phyloP scores from a whole-genome alignment of 2,113 vertebrate genomes.

The Morphnarchus princeps region DNA sequence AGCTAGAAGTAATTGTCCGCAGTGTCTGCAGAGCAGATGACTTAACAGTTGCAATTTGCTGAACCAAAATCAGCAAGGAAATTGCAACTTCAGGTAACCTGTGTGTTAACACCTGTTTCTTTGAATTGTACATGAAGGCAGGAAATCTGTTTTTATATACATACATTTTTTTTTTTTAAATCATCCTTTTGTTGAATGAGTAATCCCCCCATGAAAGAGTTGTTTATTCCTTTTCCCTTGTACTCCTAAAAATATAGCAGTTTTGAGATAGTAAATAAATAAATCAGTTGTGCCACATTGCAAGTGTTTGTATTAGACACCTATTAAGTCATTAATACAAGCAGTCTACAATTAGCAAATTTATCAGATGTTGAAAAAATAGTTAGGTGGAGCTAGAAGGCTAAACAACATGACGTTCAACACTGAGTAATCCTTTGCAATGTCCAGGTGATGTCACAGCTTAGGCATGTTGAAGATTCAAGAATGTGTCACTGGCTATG shows the following conservation, averaged over 20 bases:
- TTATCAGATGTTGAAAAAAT: neutral
- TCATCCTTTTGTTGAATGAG: neutral
- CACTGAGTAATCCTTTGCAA: neutral
- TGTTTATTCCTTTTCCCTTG: neutral
- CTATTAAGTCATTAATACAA: neutral
- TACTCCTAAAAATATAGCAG: neutral
- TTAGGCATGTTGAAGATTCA: neutral
- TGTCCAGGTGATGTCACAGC: neutral
- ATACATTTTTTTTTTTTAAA: neutral
- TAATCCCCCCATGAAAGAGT: neutral
- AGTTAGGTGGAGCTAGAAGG: neutral
- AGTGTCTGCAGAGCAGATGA: neutral
- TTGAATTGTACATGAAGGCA: neutral
- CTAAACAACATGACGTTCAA: neutral
- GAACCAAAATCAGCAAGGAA: neutral
- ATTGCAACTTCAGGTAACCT: neutral
- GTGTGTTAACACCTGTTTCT: neutral
- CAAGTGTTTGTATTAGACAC: neutral
- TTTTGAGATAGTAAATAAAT: neutral
- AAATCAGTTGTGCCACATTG: neutral
- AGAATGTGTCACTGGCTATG: neutral
- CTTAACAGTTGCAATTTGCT: neutral
- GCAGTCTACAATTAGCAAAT: neutral
- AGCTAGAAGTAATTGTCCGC: neutral
- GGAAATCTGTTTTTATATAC: neutral